A percentile compares a stretch with the other conserved stretches of the same genome.
Evolutionary conservation across 2,888 invertebrate genomes (phyloP).

Genomic region (Ophion costatus): DNA sequence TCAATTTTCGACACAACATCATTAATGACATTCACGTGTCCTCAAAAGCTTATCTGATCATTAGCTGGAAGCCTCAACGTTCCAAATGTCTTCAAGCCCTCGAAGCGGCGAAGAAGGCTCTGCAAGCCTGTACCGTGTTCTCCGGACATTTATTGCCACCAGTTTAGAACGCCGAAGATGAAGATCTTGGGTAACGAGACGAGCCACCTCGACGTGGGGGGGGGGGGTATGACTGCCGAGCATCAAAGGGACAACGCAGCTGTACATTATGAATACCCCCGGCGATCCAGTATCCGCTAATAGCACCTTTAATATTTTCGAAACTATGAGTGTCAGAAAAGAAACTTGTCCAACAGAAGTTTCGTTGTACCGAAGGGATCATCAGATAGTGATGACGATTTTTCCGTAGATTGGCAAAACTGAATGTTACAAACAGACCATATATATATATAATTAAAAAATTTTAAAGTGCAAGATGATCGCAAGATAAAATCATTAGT

Average conservation of each 20-base stretch:
- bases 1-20: too few species aligned
- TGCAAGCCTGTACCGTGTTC: background rate
- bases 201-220: conserved; percentile 28
- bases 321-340: background rate
- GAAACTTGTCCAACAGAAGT: background rate
- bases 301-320: background rate
- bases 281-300: background rate
- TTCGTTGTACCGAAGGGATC: too few species aligned
- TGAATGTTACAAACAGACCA: too few species aligned
- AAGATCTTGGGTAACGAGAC: conserved; percentile 49
- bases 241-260: conserved; percentile 56
- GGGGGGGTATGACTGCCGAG: conserved; percentile 39
- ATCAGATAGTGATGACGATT: too few species aligned
- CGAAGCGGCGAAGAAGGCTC: background rate
- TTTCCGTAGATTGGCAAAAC: too few species aligned
- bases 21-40: background rate
- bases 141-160: background rate
- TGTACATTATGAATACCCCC: background rate
- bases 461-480: too few species aligned
- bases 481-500: background rate
- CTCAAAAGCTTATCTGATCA: background rate
- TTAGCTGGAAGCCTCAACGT: background rate
- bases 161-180: conserved; percentile 16
- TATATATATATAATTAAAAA: too few species aligned
- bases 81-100: background rate